These are phyloP conservation scores for Esox lucius DNA, from an alignment of 2,797 vertebrate genomes.

Conservation along the genomic window DNA sequence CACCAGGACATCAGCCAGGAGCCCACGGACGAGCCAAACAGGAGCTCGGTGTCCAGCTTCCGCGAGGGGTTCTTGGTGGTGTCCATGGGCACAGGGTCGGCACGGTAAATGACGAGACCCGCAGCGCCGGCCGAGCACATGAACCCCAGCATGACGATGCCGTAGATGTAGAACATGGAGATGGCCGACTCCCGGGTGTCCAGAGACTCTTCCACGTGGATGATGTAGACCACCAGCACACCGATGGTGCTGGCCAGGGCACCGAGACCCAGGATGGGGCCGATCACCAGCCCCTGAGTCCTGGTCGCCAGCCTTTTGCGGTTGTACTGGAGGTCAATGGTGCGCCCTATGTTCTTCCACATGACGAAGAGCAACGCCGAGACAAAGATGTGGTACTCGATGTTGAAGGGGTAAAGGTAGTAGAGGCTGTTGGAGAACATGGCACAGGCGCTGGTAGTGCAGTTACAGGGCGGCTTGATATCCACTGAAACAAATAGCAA, in stretches of 20 bases:
- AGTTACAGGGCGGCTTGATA: conserved; percentile 84
- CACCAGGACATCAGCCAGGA: conserved; percentile 98
- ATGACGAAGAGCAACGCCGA: conserved; percentile 93
- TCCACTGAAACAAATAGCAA: conserved; percentile 72
- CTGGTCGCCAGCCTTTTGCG: conserved; percentile 72
- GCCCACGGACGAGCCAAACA: conserved; percentile 88
- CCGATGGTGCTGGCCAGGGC: conserved; percentile 87
- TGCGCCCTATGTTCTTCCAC: conserved; percentile 96
- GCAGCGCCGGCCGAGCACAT: conserved; percentile 82
- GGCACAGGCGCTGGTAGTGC: conserved; percentile 82
- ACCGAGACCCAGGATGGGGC: conserved; percentile 81
- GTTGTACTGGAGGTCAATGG: conserved; percentile 75
- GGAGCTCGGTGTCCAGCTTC: conserved; percentile 86
- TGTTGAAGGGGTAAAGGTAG: conserved; percentile 96
- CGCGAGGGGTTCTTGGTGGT: conserved; percentile 86
- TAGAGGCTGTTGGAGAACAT: conserved; percentile 88
- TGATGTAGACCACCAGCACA: conserved; percentile 88
- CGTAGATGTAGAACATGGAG: conserved; percentile 89
- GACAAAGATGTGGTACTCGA: conserved; percentile 96
- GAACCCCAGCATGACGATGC: conserved; percentile 79
- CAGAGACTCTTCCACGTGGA: conserved; percentile 81
- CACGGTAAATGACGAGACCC: conserved; percentile 84
- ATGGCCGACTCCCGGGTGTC: conserved; percentile 81
- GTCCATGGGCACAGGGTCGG: conserved; percentile 78
- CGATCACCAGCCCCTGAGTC: conserved; percentile 73